A percentile compares a stretch with the other conserved stretches of the same genome.
phyloP scores from a whole-genome alignment of 2,888 invertebrate genomes.

The Buathra laborator region DNA sequence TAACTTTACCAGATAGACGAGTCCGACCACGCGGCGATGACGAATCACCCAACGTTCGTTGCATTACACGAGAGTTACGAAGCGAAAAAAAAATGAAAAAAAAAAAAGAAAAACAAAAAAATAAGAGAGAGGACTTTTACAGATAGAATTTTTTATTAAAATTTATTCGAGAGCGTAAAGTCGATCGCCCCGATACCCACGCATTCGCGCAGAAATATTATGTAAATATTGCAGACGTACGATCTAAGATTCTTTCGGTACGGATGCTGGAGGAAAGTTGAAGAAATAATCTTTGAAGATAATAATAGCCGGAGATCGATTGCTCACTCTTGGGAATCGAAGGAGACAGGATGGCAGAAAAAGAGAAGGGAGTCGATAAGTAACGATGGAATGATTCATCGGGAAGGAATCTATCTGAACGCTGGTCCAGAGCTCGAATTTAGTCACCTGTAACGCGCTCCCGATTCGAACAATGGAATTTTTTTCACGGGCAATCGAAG shows the following conservation, averaged over 20 bases:
- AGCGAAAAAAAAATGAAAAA: conserved; percentile 22
- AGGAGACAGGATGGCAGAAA: background rate
- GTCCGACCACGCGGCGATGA: conserved; percentile 67
- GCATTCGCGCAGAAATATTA: background rate
- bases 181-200: conserved; percentile 12
- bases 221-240: background rate
- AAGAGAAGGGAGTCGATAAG: background rate
- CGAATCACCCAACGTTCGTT: conserved; percentile 41
- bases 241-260: background rate
- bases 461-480: background rate
- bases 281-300: background rate
- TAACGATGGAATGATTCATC: conserved; percentile 26
- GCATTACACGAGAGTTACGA: conserved; percentile 24
- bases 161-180: background rate
- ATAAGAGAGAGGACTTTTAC: background rate
- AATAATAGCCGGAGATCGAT: conserved; percentile 18
- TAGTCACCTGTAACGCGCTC: conserved; percentile 7
- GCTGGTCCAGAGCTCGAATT: conserved; percentile 27
- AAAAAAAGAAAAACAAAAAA: conserved; percentile 36
- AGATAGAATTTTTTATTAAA: background rate
- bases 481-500: background rate
- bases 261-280: background rate
- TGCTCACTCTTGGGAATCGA: background rate
- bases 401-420: background rate
- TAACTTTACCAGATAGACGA: conserved; percentile 58